Evolutionary conservation across 35 echinoderm and acorn worm genomes (phyloP).

Genomic region (Stichopus chloronotus): DNA sequence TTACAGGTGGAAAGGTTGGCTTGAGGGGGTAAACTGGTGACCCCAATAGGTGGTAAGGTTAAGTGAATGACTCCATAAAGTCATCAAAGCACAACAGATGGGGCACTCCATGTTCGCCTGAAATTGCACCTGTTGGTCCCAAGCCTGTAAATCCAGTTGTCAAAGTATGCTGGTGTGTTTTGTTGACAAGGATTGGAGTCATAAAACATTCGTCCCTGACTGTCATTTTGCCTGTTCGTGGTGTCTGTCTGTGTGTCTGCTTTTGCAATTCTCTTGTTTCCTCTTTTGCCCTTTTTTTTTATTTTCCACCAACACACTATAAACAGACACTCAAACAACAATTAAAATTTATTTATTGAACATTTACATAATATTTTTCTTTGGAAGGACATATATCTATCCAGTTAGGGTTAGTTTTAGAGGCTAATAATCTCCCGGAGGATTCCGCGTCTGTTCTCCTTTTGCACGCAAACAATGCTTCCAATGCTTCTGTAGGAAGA

Average conservation of each 20-base stretch:
- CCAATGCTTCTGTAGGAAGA: too few species aligned
- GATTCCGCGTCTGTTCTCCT: too few species aligned
- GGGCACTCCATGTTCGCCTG: slow-evolving; percentile 1
- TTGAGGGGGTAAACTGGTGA: slow-evolving; percentile 49
- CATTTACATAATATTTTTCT: too few species aligned
- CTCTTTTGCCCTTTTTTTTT: not conserved
- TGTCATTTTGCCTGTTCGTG: not conserved
- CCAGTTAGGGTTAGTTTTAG: too few species aligned
- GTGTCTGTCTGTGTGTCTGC: not conserved
- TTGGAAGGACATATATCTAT: too few species aligned
- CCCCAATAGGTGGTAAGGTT: slow-evolving; percentile 34
- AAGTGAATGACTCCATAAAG: slow-evolving; percentile 66
- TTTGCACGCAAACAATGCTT: too few species aligned
- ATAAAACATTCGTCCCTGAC: not conserved
- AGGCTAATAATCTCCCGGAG: too few species aligned
- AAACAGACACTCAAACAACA: not conserved
- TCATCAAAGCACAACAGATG: slow-evolving; percentile 59
- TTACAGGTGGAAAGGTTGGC: slow-evolving; percentile 51
- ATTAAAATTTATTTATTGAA: not conserved
- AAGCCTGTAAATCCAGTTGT: slow-evolving; percentile 43
- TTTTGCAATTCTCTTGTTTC: not conserved
- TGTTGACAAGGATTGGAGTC: slow-evolving; percentile 20
- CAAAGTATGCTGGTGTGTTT: slow-evolving; percentile 13
- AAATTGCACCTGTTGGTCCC: slow-evolving; percentile 40
- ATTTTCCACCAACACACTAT: not conserved